Conservation (phyloP, 2,113 vertebrate species). For the Labrus mixtus region DNA sequence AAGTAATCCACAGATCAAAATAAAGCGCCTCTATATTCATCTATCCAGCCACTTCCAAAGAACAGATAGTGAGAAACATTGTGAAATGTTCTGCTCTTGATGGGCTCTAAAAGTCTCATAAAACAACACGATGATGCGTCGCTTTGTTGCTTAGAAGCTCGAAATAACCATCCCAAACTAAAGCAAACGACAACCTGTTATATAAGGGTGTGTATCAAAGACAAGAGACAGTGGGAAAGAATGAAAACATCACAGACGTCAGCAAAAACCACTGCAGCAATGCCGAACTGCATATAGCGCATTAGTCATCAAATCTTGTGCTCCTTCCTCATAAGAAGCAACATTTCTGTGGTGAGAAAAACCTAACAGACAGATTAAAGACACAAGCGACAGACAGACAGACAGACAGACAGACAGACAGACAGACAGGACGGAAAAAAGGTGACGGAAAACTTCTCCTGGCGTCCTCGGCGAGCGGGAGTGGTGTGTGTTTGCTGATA, state of each 20-base stretch:
- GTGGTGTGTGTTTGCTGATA: constrained; percentile 62
- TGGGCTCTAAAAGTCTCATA: neutral
- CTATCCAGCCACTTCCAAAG: neutral
- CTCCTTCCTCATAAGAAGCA: constrained; percentile 29
- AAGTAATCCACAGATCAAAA: no score
- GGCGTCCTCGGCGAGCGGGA: constrained; percentile 14
- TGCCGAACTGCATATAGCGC: constrained; percentile 34
- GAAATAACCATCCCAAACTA: constrained; percentile 32
- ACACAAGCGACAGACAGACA: constrained; percentile 9
- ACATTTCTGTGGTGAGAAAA: constrained; percentile 1
- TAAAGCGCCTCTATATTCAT: no score
- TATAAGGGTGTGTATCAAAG: constrained; percentile 7
- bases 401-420: constrained; percentile 23
- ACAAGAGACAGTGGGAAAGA: constrained; percentile 19
- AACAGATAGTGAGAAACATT: neutral
- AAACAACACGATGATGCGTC: neutral
- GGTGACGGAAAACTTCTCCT: constrained; percentile 59
- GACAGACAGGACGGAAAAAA: constrained; percentile 47
- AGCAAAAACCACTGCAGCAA: constrained; percentile 36
- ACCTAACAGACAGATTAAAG: constrained; percentile 35
- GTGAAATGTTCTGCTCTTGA: neutral
- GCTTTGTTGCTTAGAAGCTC: constrained; percentile 23
- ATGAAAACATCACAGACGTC: constrained; percentile 41
- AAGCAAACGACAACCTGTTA: constrained; percentile 6
- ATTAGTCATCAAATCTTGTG: constrained; percentile 54